These are phyloP conservation scores for Oasisia sp. DNA, from an alignment of 2,888 invertebrate genomes.

Conservation along the genomic window DNA sequence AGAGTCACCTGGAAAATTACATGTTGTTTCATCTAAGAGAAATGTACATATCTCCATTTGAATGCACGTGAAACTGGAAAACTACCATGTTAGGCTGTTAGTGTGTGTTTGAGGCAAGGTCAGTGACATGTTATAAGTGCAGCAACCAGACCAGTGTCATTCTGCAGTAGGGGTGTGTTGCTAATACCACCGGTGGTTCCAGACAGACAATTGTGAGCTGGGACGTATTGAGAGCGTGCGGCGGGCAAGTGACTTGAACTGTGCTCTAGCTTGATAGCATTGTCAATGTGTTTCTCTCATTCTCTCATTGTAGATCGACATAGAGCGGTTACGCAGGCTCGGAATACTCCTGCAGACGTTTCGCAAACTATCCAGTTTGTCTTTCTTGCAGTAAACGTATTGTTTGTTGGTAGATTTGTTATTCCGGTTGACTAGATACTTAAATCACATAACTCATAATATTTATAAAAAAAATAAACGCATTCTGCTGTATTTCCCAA, in stretches of 20 bases:
- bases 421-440: not conserved
- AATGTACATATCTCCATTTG: not conserved
- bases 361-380: conserved; percentile 13
- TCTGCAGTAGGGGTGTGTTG: conserved; percentile 3
- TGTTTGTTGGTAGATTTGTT: conserved; percentile 13
- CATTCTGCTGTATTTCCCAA: not conserved
- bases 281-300: conserved; percentile 10
- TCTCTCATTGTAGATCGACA: conserved; percentile 1
- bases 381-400: conserved; percentile 17
- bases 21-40: not conserved
- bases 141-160: not conserved
- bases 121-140: not conserved
- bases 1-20: conserved; percentile 1
- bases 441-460: not conserved
- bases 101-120: conserved; percentile 7
- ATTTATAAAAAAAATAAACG: not conserved
- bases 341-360: not conserved
- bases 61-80: conserved; percentile 6
- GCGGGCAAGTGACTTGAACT: not conserved
- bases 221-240: not conserved
- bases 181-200: not conserved
- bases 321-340: conserved; percentile 17
- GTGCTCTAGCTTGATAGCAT: not conserved
- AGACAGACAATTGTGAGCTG: not conserved
- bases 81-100: not conserved